phyloP scores from a whole-genome alignment of 1,140 invertebrate species.

The Sipha flava region DNA sequence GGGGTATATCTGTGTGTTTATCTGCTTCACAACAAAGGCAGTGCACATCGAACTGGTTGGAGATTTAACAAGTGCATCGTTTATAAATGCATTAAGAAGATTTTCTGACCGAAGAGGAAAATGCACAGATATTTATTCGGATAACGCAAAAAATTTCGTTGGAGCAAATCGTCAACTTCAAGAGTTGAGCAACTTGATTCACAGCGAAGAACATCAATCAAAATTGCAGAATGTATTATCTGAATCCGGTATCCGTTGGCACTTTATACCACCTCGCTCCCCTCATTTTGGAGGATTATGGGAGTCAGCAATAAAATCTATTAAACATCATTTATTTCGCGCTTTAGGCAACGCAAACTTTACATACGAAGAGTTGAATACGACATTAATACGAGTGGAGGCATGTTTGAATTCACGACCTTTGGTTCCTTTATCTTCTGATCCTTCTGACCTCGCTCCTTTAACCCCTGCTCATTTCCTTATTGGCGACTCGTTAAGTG shows the following conservation, averaged over 20 bases:
- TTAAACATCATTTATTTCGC: conserved; percentile 40
- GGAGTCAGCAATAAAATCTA: conserved; percentile 41
- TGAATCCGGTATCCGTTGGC: conserved; percentile 33
- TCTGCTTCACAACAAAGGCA: conserved; percentile 40
- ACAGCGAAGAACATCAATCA: neutral
- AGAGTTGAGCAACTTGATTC: neutral
- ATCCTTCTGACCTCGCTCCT: conserved; percentile 36
- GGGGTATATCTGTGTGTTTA: conserved; percentile 35
- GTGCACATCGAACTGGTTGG: conserved; percentile 42
- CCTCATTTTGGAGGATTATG: conserved; percentile 41
- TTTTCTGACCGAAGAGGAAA: conserved; percentile 42
- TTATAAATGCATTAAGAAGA: conserved; percentile 40
- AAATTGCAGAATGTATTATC: neutral
- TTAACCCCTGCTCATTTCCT: conserved; percentile 14
- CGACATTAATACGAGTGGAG: conserved; percentile 39
- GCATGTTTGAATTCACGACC: conserved; percentile 41
- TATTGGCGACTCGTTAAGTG: neutral
- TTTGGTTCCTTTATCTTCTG: conserved; percentile 33
- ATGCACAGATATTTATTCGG: conserved; percentile 40
- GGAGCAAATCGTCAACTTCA: conserved; percentile 37
- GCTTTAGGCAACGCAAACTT: conserved; percentile 31
- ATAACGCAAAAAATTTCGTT: conserved; percentile 45
- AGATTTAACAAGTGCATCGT: conserved; percentile 37
- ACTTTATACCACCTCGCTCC: conserved; percentile 39
- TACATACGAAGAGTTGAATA: conserved; percentile 41